phyloP scores from a whole-genome alignment of 2,797 vertebrate species.

The Falco rusticolus region DNA sequence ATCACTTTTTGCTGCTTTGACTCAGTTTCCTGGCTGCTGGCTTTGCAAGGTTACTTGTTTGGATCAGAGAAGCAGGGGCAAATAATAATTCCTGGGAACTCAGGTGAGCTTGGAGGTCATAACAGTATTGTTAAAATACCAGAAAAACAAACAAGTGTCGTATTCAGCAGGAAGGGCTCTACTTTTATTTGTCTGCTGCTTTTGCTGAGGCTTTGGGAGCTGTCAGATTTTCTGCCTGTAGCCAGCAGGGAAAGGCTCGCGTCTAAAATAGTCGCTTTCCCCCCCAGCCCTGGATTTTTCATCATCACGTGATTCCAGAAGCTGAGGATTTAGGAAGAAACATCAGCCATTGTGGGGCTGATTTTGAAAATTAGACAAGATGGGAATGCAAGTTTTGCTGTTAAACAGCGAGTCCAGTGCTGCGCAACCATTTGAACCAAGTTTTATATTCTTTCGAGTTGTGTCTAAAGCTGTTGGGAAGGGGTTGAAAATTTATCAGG shows the following conservation, averaged over 20 bases:
- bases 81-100: neutral
- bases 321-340: conserved; percentile 28
- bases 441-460: neutral
- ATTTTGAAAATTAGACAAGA: neutral
- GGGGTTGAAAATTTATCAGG: neutral
- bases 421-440: neutral
- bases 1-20: neutral
- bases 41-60: neutral
- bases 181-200: neutral
- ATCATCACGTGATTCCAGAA: neutral
- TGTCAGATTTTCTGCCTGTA: conserved; percentile 8
- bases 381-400: neutral
- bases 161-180: neutral
- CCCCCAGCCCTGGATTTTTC: conserved; percentile 21
- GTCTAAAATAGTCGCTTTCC: neutral
- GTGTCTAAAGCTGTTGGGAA: neutral
- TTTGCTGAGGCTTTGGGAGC: neutral
- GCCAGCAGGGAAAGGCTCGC: neutral
- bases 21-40: neutral
- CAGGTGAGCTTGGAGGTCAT: neutral
- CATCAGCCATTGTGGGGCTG: neutral
- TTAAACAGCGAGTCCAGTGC: neutral
- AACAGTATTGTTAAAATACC: neutral
- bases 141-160: neutral
- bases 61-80: neutral